Conservation (phyloP, 2,113 vertebrate genomes). For the Oncorhynchus gorbuscha region DNA sequence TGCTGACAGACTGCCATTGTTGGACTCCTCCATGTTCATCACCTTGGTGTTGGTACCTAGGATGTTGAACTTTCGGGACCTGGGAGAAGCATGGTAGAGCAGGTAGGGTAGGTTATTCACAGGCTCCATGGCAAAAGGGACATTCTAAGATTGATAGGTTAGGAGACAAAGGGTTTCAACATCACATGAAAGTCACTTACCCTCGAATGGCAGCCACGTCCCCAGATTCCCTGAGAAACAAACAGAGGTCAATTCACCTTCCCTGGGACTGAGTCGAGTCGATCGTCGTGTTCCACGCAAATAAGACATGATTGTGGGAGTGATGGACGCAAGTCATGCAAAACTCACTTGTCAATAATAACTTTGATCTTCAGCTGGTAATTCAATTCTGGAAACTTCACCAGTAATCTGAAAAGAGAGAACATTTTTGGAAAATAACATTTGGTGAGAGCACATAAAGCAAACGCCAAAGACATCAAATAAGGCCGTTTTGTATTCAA, state of each 20-base stretch:
- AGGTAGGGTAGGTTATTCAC: background rate
- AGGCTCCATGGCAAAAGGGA: background rate
- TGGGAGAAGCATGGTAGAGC: constrained; percentile 44
- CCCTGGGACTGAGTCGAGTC: too few species aligned
- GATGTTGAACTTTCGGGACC: constrained; percentile 97
- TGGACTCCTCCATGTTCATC: constrained; percentile 99
- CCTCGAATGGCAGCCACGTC: constrained; percentile 93
- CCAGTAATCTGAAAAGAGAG: constrained; percentile 81
- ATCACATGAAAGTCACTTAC: constrained; percentile 69
- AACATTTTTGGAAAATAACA: background rate
- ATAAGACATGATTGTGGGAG: too few species aligned
- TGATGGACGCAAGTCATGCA: background rate
- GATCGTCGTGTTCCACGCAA: too few species aligned
- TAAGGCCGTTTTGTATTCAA: background rate
- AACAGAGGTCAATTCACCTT: constrained; percentile 17
- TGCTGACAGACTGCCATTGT: constrained; percentile 96
- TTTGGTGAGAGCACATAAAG: too few species aligned
- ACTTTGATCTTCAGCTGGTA: constrained; percentile 99
- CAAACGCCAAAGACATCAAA: background rate
- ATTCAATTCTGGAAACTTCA: constrained; percentile 97
- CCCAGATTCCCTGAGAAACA: constrained; percentile 85
- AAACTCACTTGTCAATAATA: constrained; percentile 97
- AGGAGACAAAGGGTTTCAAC: background rate
- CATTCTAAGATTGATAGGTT: constrained; percentile 35
- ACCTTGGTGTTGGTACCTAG: constrained; percentile 98